phyloP scores from a whole-genome alignment of 2,888 invertebrate species.

The Anthophora plumipes region DNA sequence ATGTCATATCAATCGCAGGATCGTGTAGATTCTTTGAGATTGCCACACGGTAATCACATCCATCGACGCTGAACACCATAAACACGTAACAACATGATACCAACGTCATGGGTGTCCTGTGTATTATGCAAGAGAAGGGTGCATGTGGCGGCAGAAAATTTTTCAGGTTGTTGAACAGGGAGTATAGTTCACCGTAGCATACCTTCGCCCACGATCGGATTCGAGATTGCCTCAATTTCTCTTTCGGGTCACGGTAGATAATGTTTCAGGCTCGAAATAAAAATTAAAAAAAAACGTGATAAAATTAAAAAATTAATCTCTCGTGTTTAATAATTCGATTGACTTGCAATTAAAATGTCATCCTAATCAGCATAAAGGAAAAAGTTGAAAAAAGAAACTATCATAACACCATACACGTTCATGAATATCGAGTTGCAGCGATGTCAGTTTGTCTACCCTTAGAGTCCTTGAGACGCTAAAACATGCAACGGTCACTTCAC shows the following conservation, averaged over 20 bases:
- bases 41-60: not conserved
- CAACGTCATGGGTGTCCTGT: constrained; percentile 41
- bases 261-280: not conserved
- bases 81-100: constrained; percentile 8
- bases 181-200: constrained; percentile 6
- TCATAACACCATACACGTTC: too few species aligned
- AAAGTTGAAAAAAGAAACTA: not conserved
- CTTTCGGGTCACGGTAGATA: not conserved
- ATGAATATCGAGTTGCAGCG: not conserved
- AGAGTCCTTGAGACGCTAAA: constrained; percentile 22
- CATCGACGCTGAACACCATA: not conserved
- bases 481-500: constrained; percentile 30
- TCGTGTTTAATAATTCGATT: not conserved
- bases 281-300: not conserved
- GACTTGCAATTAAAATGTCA: not conserved
- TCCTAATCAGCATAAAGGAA: not conserved
- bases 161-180: constrained; percentile 29
- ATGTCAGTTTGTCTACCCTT: not conserved
- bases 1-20: not conserved
- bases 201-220: constrained; percentile 31
- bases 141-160: constrained; percentile 17
- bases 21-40: not conserved
- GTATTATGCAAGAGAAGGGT: constrained; percentile 29
- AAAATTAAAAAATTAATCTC: not conserved
- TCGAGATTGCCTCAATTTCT: constrained; percentile 15